Percentiles rank a stretch among this genome's conserved stretches.
phyloP scores from a whole-genome alignment of 2,797 vertebrate genomes.

The Protonibea diacanthus region DNA sequence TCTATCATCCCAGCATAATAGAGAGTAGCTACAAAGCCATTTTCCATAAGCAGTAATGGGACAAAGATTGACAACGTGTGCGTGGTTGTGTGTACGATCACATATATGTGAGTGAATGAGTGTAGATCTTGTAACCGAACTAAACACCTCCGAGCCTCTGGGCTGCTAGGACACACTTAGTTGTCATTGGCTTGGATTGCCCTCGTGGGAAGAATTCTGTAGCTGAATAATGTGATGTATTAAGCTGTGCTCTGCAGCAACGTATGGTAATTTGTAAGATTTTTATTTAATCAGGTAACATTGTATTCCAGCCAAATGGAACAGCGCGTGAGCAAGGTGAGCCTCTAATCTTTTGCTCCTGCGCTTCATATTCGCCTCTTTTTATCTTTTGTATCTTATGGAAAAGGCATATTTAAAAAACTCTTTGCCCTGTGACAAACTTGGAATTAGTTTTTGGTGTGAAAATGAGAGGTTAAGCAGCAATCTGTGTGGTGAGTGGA shows the following conservation, averaged over 20 bases:
- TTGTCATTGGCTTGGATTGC: slow-evolving; percentile 77
- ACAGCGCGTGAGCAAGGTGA: slow-evolving; percentile 59
- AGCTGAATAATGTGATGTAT: slow-evolving; percentile 78
- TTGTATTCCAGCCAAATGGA: slow-evolving; percentile 66
- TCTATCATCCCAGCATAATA: slow-evolving; percentile 75
- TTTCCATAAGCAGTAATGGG: slow-evolving; percentile 71
- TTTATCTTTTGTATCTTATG: slow-evolving; percentile 42
- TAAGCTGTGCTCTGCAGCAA: slow-evolving; percentile 72
- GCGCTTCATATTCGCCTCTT: slow-evolving; percentile 34
- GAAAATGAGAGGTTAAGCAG: slow-evolving; percentile 47
- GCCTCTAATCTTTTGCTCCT: slow-evolving; percentile 53
- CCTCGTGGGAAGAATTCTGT: slow-evolving; percentile 71
- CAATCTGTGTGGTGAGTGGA: slow-evolving; percentile 55
- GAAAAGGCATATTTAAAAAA: slow-evolving; percentile 1
- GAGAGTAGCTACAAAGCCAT: slow-evolving; percentile 61
- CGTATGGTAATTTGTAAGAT: slow-evolving; percentile 74
- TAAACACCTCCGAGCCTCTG: slow-evolving; percentile 74
- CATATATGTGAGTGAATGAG: slow-evolving; percentile 57
- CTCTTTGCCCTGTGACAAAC: slow-evolving; percentile 35
- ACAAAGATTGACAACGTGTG: slow-evolving; percentile 69
- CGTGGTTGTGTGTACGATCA: neutral
- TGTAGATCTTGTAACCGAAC: slow-evolving; percentile 65
- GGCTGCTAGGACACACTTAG: slow-evolving; percentile 69
- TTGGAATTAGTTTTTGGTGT: slow-evolving; percentile 41
- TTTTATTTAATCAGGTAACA: slow-evolving; percentile 78